These are phyloP conservation scores for Litocranius walleri DNA, from an alignment of 2,113 vertebrate species.

Conservation along the genomic window DNA sequence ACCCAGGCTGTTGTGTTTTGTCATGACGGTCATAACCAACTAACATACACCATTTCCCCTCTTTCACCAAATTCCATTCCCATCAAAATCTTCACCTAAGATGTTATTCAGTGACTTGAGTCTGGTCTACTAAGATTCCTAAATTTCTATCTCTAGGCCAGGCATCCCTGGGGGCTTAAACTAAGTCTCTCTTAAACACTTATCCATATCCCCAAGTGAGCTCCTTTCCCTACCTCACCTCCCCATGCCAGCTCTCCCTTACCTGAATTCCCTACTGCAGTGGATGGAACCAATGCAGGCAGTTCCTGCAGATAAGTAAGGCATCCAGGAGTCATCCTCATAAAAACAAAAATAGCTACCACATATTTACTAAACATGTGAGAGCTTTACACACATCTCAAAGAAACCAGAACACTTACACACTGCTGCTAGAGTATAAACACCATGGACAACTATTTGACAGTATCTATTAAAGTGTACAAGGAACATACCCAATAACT, in stretches of 20 bases:
- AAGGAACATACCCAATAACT: neutral
- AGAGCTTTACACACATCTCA: neutral
- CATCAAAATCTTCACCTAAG: neutral
- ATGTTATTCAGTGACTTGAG: neutral
- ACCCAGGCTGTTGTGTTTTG: neutral
- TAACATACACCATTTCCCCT: neutral
- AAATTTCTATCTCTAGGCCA: neutral
- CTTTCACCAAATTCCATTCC: neutral
- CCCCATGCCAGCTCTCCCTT: neutral
- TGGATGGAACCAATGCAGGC: neutral
- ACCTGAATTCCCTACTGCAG: neutral
- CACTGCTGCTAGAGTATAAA: neutral
- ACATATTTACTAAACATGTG: neutral
- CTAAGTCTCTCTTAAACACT: neutral
- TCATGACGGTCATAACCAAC: neutral
- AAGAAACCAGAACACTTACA: neutral
- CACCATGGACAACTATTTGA: neutral
- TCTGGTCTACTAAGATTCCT: neutral
- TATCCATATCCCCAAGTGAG: neutral
- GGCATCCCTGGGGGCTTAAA: neutral
- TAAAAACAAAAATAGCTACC: neutral
- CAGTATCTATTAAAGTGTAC: neutral
- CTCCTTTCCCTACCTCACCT: neutral
- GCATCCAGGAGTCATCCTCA: neutral
- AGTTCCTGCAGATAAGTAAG: neutral